Base-by-base conservation (phyloP, 37 sponge, comb jelly and placozoan species). In the Agelas oroides region DNA sequence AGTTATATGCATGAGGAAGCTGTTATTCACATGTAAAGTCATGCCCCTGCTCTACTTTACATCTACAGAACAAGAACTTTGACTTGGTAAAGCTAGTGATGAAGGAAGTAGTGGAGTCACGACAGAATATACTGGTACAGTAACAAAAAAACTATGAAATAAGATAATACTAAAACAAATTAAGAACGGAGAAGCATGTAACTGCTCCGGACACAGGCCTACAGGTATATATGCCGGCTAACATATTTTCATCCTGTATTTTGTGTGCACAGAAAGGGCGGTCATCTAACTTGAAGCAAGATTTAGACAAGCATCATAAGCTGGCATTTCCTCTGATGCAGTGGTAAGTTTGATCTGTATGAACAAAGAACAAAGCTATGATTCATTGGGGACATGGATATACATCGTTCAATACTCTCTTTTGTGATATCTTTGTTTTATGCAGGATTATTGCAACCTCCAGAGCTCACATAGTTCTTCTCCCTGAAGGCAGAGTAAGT, bases 321-420 rank as follows among this genome's bases (percentile, higher is more conserved):
- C 58, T 78, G 27, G 76, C 89, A 0, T 91, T 85, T 40, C 95
- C 95, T n/a, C 82, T 94, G n/a, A 67, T 94, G 75, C 95, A 94
- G 40, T 94, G 95, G 95, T 93, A 32, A 54, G 79, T n/a, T 20
- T 20, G 5, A 59, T 53, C 5, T 32, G 53, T 35, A n/a, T n/a
- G n/a, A n/a, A n/a, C n/a, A n/a, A 63, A 35, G 31, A 28, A 34
- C 57, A 55, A 55, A 21, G 20, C 60, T 62, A 0, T 69, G 70
- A 32, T 34, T 2, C 37, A 69, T 27, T 34, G 3, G 20, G n/a
- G 62, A 25, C 3, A 14, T 61, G 25, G 62, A 23, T 27, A 23
- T 25, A n/a, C n/a, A n/a, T n/a, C n/a, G n/a, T n/a, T n/a, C n/a
- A n/a, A n/a, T n/a, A n/a, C n/a, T n/a, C n/a, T n/a, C n/a, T n/a